Conservation (phyloP, 2,797 vertebrate genomes). For the Trichosurus vulpecula region DNA sequence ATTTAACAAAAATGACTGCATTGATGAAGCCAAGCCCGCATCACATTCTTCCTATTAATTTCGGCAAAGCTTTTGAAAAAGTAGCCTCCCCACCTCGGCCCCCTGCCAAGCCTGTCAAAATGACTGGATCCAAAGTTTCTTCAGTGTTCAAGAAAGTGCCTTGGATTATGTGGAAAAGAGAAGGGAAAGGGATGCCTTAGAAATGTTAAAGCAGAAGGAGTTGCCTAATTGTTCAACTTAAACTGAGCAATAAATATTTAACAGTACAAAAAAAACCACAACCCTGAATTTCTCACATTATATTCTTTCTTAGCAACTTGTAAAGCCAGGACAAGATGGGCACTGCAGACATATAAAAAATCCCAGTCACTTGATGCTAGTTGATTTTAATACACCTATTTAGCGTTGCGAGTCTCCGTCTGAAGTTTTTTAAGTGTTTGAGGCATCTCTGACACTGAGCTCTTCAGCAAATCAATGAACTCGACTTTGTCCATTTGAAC, state of each 20-base stretch:
- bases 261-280: not conserved
- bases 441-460: not conserved
- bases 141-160: too few relatives aligned
- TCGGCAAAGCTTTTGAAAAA: too few relatives aligned
- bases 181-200: not conserved
- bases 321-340: not conserved
- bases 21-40: too few relatives aligned
- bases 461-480: not conserved
- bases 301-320: not conserved
- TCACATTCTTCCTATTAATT: too few relatives aligned
- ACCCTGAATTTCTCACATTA: not conserved
- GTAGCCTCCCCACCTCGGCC: too few relatives aligned
- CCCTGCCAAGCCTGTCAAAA: not conserved
- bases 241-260: not conserved
- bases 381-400: not conserved
- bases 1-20: too few relatives aligned
- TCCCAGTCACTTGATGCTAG: not conserved
- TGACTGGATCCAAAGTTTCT: not conserved
- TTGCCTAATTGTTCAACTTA: too few relatives aligned
- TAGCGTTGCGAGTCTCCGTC: not conserved
- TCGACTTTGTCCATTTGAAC: not conserved
- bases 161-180: not conserved
- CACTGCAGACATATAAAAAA: not conserved
- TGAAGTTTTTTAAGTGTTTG: not conserved
- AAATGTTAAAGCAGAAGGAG: not conserved